Evolutionary conservation across 30 jellyfish, hydroid and myxozoan species (phyloP), one percentile per base, ranked within the genome.

Genomic region (Hydractinia echinata): DNA sequence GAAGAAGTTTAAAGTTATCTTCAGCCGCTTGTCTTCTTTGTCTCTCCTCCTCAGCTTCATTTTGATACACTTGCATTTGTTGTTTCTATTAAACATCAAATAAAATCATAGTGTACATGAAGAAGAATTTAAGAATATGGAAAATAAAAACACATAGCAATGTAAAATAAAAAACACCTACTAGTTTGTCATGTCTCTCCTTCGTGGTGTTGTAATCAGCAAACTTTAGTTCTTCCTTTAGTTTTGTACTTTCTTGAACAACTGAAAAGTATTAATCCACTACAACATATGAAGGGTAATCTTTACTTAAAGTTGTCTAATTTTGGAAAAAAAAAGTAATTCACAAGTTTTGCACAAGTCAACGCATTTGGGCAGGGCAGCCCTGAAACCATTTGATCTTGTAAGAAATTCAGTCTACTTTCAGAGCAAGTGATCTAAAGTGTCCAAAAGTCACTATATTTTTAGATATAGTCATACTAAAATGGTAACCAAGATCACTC

Each of bases 181-280:
- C 99, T 86, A 88, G 79, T 55, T 94, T 94, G 55, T 84, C 79
- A 67, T 94, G 89, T 55, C 99, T 64, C 55, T 94, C 99, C 67
- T 94, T 94, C 20, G 86, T 82, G 18, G 99, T 71, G 73, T 94
- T 88, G 76, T 84, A 82, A 70, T 94, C 99, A 82, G 97, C 96
- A 72, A 74, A 94, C 52, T 80, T 88, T 16, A 94, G 83, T 69
- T 94, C 99, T 52, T 94, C 96, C 62, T 88, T 94, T 72, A 94
- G 76, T 74, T 88, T 84, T 53, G 84, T 91, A 72, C 88, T 94
- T 81, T 87, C 97, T 21, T 81, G 86, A 7, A 91, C 97, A 77
- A 94, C 99, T 94, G 87, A 56, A 77, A 89, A 79, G 8, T 15
- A 49, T 10, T 30, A 30, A 2, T 30, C 44, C 44, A 2, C 2